A percentile compares a stretch with the other conserved stretches of the same genome.
These are phyloP conservation scores for Heliocidaris tuberculata DNA, from an alignment of 35 echinoderm and acorn worm species.

Conservation along the genomic window DNA sequence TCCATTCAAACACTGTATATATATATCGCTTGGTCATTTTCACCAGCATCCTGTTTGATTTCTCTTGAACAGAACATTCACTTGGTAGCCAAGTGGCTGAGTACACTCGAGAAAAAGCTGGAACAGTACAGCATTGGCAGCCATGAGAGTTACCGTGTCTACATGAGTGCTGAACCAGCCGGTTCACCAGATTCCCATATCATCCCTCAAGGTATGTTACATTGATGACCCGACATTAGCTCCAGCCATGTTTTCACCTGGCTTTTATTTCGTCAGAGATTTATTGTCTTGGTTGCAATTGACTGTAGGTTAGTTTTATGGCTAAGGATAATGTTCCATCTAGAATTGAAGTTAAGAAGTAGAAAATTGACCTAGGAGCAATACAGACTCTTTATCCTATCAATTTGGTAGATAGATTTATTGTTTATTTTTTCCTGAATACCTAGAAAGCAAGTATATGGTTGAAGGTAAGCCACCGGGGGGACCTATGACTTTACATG, in stretches of 20 bases:
- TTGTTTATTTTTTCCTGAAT: no score
- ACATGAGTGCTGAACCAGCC: constrained; percentile 97
- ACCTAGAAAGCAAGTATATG: no score
- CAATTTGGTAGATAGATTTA: no score
- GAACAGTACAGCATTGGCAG: constrained; percentile 87
- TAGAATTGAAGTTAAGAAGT: no score
- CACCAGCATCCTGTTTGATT: neutral
- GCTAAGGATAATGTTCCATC: no score
- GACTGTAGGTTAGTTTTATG: neutral
- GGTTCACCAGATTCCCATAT: constrained; percentile 77
- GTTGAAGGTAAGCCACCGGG: no score
- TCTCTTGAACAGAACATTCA: constrained; percentile 88
- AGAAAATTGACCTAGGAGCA: no score
- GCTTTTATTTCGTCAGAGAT: neutral
- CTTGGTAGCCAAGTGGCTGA: constrained; percentile 98
- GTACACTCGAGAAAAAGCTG: constrained; percentile 95
- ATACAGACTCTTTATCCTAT: no score
- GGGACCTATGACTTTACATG: no score
- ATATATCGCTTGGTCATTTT: neutral
- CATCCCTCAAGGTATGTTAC: constrained; percentile 73
- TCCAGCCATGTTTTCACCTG: no score
- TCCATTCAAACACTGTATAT: neutral
- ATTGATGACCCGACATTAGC: no score
- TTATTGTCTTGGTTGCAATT: neutral
- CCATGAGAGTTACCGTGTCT: constrained; percentile 85